Conservation (phyloP, 1,140 invertebrate species). For the Drosophila malerkotliana region DNA sequence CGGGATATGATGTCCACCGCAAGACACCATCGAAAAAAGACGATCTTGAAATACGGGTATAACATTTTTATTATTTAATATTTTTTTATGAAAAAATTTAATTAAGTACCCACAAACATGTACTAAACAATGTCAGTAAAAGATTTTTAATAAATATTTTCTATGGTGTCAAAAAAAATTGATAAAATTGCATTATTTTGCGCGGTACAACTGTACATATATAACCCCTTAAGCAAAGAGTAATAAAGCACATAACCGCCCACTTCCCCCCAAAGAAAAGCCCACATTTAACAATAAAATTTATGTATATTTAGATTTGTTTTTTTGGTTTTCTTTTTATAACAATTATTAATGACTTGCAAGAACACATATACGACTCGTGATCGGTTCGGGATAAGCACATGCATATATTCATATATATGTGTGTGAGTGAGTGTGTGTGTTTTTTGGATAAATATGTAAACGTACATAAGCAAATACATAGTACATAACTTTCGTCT, state of each 20-base stretch:
- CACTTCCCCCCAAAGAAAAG: background rate
- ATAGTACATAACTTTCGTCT: slow-evolving; percentile 16
- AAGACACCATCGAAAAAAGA: too few species aligned
- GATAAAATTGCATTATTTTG: too few species aligned
- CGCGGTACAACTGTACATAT: too few species aligned
- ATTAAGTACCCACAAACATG: too few species aligned
- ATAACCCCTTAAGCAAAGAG: too few species aligned
- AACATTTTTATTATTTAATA: too few species aligned
- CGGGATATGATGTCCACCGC: too few species aligned
- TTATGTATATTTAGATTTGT: slow-evolving; percentile 30
- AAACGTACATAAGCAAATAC: slow-evolving; percentile 7
- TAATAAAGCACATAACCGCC: background rate
- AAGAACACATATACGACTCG: slow-evolving; percentile 37
- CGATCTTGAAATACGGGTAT: too few species aligned
- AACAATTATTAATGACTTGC: slow-evolving; percentile 46
- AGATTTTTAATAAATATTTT: too few species aligned
- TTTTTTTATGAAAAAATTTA: too few species aligned
- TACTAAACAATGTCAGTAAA: too few species aligned
- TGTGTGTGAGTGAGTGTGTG: slow-evolving; percentile 9
- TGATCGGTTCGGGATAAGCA: slow-evolving; percentile 31
- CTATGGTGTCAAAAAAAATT: too few species aligned
- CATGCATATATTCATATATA: slow-evolving; percentile 20
- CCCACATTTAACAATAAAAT: slow-evolving; percentile 36
- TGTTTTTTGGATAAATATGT: slow-evolving; percentile 11
- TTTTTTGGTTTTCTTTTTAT: slow-evolving; percentile 6